Evolutionary conservation across 2,888 invertebrate genomes (phyloP).

Genomic region (Ochlodes sylvanus): DNA sequence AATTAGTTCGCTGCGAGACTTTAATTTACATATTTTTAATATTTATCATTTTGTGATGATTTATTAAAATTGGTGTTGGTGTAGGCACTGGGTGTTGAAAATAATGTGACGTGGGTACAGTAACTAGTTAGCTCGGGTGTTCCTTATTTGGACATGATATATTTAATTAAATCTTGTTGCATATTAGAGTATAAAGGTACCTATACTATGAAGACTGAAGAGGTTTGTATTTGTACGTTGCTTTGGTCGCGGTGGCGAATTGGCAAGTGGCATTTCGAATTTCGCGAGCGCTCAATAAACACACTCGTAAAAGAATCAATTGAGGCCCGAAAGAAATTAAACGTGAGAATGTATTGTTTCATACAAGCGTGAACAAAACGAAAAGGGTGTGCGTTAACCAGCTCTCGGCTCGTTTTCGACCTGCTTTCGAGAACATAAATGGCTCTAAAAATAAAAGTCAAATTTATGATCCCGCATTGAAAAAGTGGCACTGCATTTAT

Average conservation of each 20-base stretch:
- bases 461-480: constrained; percentile 74
- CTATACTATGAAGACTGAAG: neutral
- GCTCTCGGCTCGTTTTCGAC: constrained; percentile 82
- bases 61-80: no score
- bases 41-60: no score
- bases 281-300: constrained; percentile 81
- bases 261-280: constrained; percentile 73
- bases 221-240: constrained; percentile 13
- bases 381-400: constrained; percentile 79
- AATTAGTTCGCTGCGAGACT: no score
- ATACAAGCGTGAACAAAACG: constrained; percentile 79
- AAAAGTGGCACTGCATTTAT: constrained; percentile 51
- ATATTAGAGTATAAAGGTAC: neutral
- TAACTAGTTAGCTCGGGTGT: no score
- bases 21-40: no score
- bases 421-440: constrained; percentile 79
- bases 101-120: no score
- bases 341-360: constrained; percentile 85
- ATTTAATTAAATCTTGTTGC: neutral
- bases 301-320: constrained; percentile 84
- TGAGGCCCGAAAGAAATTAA: constrained; percentile 82
- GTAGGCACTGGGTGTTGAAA: no score
- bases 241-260: constrained; percentile 19
- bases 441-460: constrained; percentile 79
- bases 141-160: neutral